Evolutionary conservation across 2,113 vertebrate genomes (phyloP), one percentile per base, ranked within the genome.

Genomic region (Aythya baeri): DNA sequence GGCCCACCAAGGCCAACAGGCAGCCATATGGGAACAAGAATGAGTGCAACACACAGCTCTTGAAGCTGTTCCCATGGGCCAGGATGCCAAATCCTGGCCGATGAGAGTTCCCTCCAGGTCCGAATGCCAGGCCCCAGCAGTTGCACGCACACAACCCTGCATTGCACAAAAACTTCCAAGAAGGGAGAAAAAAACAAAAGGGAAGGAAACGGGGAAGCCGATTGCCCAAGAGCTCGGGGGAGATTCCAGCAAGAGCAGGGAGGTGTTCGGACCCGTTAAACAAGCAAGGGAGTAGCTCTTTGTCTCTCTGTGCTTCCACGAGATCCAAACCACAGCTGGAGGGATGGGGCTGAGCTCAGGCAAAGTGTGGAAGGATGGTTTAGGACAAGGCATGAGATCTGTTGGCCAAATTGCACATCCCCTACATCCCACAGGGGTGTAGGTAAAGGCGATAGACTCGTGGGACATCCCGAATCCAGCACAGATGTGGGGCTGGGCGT

Each of bases 81-180:
- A 2, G 17, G 63, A 38, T 57, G 44, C 41, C 77, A 61, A 34
- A 43, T 8, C 70, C 34, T 4, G 22, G 31, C 81, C 80, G 43
- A 27, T 4, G 49, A 57, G 66, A 84, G 74, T 38, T 91, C 70
- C 65, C 34, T 62, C 4, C 1, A 4, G 38, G 34, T 25, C 70
- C 8, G 1, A 49, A 43, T 7, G 52, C n/a, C 41, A 8, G 20
- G 62, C 66, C 31, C 74, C 85, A 26, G 26, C 41, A 65, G 18
- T 26, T 17, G 23, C 61, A 26, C n/a, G 7, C 34, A 3, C 34
- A 17, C 34, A 91, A 15, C 8, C 71, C 23, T 1, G 17, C 1
- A 0, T 85, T 62, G 74, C 86, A 79, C 78, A 83, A 82, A 89
- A 72, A 27, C 87, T 96, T 87, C 91, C 87, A 83, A 94, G 95